These are phyloP conservation scores for Eulemur rubriventer DNA, from an alignment of 2,797 vertebrate genomes.

Conservation along the genomic window DNA sequence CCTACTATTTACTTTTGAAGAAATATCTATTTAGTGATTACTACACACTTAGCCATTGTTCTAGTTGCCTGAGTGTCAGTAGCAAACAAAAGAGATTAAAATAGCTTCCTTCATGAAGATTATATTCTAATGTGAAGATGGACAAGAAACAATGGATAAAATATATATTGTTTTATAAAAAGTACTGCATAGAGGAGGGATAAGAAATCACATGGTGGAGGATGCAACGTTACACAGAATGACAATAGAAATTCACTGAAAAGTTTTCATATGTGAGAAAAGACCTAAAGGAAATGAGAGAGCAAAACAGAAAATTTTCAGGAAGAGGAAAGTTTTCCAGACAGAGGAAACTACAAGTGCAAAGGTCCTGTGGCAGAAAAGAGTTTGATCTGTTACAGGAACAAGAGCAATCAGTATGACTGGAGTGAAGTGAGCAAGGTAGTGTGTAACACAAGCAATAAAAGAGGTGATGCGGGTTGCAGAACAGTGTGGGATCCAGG, in stretches of 20 bases:
- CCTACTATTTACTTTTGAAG: not conserved
- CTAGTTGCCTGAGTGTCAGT: not conserved
- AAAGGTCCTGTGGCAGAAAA: not conserved
- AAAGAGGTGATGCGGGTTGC: not conserved
- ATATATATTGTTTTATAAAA: not conserved
- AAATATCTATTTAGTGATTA: not conserved
- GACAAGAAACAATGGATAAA: not conserved
- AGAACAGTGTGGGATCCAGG: accelerated
- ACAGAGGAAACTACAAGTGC: not conserved
- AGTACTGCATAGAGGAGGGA: not conserved
- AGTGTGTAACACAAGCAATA: no score
- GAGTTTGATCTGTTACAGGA: not conserved
- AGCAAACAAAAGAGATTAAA: not conserved
- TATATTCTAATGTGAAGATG: not conserved
- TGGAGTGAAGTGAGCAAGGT: not conserved
- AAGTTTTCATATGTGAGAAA: not conserved
- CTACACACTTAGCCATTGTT: not conserved
- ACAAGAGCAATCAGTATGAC: not conserved
- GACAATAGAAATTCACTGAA: not conserved
- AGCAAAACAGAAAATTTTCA: not conserved
- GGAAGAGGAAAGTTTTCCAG: not conserved
- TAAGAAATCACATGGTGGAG: not conserved
- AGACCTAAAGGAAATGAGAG: not conserved
- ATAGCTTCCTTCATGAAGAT: not conserved
- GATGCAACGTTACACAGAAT: not conserved